Percentiles rank a stretch among this genome's conserved stretches.
Conservation (phyloP, 23 tunicate species). For the Aplidium turbinatum region DNA sequence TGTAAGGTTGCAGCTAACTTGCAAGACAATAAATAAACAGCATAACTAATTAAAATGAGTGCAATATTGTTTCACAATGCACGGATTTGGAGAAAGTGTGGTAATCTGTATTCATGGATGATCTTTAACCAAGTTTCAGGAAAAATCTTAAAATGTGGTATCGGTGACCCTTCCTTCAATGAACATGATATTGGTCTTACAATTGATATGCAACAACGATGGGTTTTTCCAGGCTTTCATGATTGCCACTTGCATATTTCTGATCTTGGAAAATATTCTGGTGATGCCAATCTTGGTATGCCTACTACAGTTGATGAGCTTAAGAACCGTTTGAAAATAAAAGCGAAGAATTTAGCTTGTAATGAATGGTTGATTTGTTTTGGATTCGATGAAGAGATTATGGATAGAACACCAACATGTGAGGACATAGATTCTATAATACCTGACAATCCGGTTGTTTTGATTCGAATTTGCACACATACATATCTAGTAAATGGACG, state of each 20-base stretch:
- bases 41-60: conserved; percentile 7
- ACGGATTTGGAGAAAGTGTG: conserved; percentile 50
- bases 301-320: conserved; percentile 55
- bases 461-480: conserved; percentile 54
- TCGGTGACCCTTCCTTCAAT: conserved; percentile 1
- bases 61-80: conserved; percentile 45
- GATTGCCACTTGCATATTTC: conserved; percentile 75
- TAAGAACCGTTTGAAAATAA: conserved; percentile 28
- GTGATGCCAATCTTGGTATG: conserved; percentile 14
- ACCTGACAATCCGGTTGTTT: conserved; percentile 49
- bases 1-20: too few relatives aligned
- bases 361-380: conserved; percentile 55
- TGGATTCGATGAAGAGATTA: conserved; percentile 57
- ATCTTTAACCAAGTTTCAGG: conserved; percentile 50
- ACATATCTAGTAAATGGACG: conserved; percentile 58
- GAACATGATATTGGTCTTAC: not conserved
- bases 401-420: conserved; percentile 64
- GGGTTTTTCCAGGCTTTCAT: conserved; percentile 93
- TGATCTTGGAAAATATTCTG: conserved; percentile 23
- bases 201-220: conserved; percentile 50
- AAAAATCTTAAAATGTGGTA: conserved; percentile 48
- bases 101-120: conserved; percentile 63
- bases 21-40: too few relatives aligned
- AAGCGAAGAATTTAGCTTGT: not conserved
- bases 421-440: conserved; percentile 62